These are phyloP conservation scores for Cydia splendana DNA, from an alignment of 1,140 invertebrate species.

Conservation along the genomic window DNA sequence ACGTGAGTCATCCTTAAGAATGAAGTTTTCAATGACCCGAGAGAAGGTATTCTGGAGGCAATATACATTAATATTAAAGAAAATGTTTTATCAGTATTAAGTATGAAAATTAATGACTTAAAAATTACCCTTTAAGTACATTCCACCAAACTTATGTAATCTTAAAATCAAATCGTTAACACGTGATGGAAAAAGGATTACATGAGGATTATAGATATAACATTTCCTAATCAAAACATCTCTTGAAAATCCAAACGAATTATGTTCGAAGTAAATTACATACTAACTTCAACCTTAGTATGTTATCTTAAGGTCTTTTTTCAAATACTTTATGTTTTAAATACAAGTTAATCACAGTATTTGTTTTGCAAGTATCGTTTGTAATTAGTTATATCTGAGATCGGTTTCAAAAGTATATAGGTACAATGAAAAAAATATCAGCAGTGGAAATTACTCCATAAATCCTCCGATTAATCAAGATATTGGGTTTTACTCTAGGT, in stretches of 20 bases:
- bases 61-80: no score
- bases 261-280: neutral
- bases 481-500: neutral
- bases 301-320: neutral
- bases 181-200: constrained; percentile 27
- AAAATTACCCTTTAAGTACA: no score
- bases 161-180: constrained; percentile 1
- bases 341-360: constrained; percentile 21
- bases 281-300: neutral
- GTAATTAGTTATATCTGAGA: constrained; percentile 14
- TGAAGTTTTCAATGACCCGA: no score
- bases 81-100: no score
- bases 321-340: neutral
- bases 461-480: neutral
- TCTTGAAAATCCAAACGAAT: neutral
- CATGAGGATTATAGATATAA: constrained; percentile 12
- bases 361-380: constrained; percentile 20
- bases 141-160: neutral
- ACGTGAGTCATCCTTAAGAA: no score
- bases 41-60: no score
- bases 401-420: neutral
- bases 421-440: neutral
- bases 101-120: no score
- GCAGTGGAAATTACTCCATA: neutral
- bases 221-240: neutral